A percentile compares a stretch with the other conserved stretches of the same genome.
phyloP scores from a whole-genome alignment of 2,113 vertebrate genomes.

The Motacilla tschutschensis region DNA sequence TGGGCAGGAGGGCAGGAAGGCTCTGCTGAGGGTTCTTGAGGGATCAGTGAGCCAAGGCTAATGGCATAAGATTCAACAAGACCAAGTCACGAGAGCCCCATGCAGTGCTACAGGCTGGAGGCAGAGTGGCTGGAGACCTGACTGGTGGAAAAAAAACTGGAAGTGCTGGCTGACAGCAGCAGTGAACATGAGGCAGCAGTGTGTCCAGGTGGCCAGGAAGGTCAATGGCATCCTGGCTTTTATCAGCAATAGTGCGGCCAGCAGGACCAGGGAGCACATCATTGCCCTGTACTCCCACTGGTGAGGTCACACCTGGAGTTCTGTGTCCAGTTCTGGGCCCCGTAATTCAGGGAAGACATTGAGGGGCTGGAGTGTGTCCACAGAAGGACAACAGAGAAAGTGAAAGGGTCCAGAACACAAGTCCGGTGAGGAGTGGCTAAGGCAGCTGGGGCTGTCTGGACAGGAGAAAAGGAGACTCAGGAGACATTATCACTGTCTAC shows the following conservation, averaged over 20 bases:
- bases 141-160: too few species aligned
- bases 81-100: background rate
- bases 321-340: background rate
- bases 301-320: background rate
- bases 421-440: background rate
- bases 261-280: background rate
- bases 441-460: background rate
- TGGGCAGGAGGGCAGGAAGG: background rate
- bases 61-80: rapidly evolving
- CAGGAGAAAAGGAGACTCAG: background rate
- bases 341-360: background rate
- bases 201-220: background rate
- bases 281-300: background rate
- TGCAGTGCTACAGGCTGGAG: too few species aligned
- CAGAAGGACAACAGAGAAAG: rapidly evolving
- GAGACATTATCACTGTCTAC: background rate
- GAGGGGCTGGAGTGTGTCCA: background rate
- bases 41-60: background rate
- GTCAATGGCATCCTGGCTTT: background rate
- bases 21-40: too few species aligned
- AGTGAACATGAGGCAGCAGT: background rate
- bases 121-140: background rate
- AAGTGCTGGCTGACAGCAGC: background rate
- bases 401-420: background rate
- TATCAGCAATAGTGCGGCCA: background rate